phyloP scores from a whole-genome alignment of 1,140 invertebrate species.

The Sinella curviseta region DNA sequence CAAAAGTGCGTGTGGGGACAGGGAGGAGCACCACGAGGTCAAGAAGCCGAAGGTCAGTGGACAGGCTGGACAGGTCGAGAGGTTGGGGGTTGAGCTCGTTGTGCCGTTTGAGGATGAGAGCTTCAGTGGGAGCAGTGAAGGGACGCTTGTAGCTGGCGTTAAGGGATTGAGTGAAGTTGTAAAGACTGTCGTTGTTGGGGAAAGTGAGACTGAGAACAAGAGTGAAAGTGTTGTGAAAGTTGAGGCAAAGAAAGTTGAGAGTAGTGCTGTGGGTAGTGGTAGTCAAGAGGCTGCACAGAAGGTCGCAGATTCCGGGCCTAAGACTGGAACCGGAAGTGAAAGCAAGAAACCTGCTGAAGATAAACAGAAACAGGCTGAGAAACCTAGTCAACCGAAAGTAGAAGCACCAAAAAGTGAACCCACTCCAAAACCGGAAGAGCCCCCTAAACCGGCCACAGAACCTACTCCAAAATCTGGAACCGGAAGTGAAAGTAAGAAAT shows the following conservation, averaged over 20 bases:
- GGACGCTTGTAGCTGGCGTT: too few relatives aligned
- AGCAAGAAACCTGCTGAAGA: not conserved
- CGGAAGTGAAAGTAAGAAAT: not conserved
- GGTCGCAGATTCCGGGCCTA: too few relatives aligned
- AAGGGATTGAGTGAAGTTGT: too few relatives aligned
- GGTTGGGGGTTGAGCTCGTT: not conserved
- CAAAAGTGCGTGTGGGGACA: not conserved
- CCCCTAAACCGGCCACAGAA: too few relatives aligned
- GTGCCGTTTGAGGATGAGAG: constrained; percentile 5
- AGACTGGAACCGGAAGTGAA: not conserved
- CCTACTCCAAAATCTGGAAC: too few relatives aligned
- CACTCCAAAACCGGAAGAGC: constrained; percentile 28
- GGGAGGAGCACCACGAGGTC: too few relatives aligned
- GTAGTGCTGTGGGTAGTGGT: too few relatives aligned
- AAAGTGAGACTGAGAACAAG: not conserved
- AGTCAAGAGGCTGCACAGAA: constrained; percentile 25
- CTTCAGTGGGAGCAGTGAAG: not conserved
- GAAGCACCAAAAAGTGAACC: constrained; percentile 41
- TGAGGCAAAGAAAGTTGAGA: not conserved
- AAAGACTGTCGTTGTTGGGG: not conserved
- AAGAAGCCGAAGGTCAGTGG: too few relatives aligned
- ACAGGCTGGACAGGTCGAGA: too few relatives aligned
- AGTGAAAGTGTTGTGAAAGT: not conserved
- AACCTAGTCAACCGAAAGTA: constrained; percentile 7
- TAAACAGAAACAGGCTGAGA: not conserved